Evolutionary conservation across 2,888 invertebrate species (phyloP).

Genomic region (Noctua fimbriata): DNA sequence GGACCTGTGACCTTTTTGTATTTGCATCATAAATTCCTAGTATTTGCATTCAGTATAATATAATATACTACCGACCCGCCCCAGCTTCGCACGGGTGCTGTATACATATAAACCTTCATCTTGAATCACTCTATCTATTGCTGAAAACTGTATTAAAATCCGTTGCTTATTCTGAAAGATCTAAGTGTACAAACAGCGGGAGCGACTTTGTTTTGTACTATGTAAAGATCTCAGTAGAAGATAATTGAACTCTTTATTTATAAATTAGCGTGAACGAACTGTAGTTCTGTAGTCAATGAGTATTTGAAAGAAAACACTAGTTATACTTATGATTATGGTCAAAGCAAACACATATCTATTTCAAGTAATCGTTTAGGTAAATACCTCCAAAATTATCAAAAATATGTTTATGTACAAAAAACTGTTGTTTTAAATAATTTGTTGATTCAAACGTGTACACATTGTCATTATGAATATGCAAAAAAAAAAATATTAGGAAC

Average conservation of each 20-base stretch:
- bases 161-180: too few species aligned
- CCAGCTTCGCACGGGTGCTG: too few species aligned
- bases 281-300: not conserved
- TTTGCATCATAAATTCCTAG: not conserved
- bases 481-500: too few species aligned
- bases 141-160: too few species aligned
- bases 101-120: too few species aligned
- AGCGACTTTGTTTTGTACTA: too few species aligned
- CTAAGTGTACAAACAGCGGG: too few species aligned
- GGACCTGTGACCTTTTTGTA: not conserved
- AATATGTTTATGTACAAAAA: not conserved
- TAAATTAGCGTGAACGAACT: not conserved
- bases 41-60: not conserved
- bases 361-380: not conserved
- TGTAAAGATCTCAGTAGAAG: not conserved
- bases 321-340: not conserved
- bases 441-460: not conserved
- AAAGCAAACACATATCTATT: not conserved
- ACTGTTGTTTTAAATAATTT: not conserved
- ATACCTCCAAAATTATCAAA: conserved; percentile 2
- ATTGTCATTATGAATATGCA: conserved; percentile 8
- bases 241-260: not conserved
- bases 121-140: too few species aligned
- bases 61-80: too few species aligned
- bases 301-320: not conserved